Evolutionary conservation across 1,140 invertebrate species (phyloP), one percentile per base, ranked within the genome.

Genomic region (Bilobella aurantiaca): DNA sequence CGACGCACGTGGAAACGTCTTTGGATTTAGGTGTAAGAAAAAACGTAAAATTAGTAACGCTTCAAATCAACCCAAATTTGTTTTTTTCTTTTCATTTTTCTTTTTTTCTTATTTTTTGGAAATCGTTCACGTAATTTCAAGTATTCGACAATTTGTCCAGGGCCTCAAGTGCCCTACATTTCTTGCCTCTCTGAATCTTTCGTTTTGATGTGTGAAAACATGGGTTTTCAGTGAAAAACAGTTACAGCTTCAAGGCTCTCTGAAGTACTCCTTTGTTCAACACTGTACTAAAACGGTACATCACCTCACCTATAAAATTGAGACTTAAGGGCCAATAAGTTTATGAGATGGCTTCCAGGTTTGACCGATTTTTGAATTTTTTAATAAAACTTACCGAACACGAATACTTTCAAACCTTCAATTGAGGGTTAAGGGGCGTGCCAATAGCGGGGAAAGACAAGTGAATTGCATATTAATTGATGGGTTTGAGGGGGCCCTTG

Each of bases 1-100:
- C 67, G 67, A 65, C 67, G 58, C 59, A 68, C 67, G 63, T 68
- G 30, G 42, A 68, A 61, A n/a, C 32, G 42, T 30, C 16, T 8
- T 30, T 56, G 3, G 46, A 47, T 62, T 37, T 47, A 21, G 42
- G 27, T 0, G 23, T 49, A 62, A 62, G 29, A 62, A 62, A 47
- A 31, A 29, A 62, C 29, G 2, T 27, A 49, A 49, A 28, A 62
- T 62, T 62, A 53, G 49, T 49, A 29, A 62, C 27, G 31, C 29
- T 47, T 53, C 30, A 47, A 46, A 37, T 47, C 23, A 28, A 56
- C 53, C 28, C 47, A 53, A 31, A 31, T 32, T 29, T 28, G 12
- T 25, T 58, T 28, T 21, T 3, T 12, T 53, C 47, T 53, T 53
- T 57, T 34, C 47, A 14, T 53, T 32, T 23, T 23, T 49, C n/a